These are phyloP conservation scores for Bombus confusus DNA, from an alignment of 1,140 invertebrate species.

Conservation along the genomic window DNA sequence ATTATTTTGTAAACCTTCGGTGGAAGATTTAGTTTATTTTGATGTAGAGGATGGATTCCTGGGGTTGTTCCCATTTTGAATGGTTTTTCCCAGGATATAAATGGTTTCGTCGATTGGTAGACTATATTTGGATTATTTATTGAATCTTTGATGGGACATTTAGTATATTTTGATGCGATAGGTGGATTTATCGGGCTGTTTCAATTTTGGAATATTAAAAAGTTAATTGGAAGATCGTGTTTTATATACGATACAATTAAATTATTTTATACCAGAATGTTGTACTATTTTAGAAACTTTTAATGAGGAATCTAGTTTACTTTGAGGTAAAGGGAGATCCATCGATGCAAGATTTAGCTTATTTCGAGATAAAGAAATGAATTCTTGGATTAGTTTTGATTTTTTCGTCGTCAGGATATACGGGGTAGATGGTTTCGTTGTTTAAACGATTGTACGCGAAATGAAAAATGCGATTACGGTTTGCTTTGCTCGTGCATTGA, in stretches of 20 bases:
- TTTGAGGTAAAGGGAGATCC: too few species aligned
- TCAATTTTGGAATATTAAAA: too few species aligned
- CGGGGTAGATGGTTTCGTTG: neutral
- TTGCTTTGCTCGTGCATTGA: neutral
- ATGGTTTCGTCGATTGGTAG: neutral
- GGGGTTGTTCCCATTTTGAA: neutral
- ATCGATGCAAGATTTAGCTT: neutral
- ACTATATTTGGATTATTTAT: neutral
- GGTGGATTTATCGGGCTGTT: too few species aligned
- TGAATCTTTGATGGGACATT: neutral
- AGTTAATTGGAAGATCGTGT: too few species aligned
- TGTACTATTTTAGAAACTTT: too few species aligned
- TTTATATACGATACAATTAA: too few species aligned
- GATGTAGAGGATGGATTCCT: neutral
- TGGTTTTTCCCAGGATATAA: neutral
- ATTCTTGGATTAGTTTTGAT: neutral
- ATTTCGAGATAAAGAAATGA: neutral
- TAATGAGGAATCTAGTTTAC: too few species aligned
- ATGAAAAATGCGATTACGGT: neutral
- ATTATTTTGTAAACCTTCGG: constrained; percentile 37
- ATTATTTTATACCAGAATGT: too few species aligned
- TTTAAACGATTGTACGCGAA: neutral
- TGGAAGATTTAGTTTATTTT: neutral
- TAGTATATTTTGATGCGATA: too few species aligned
- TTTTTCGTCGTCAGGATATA: neutral